A percentile compares a stretch with the other conserved stretches of the same genome.
Conservation (phyloP, 64 coral and sea anemone genomes). For the Actinia tenebrosa region DNA sequence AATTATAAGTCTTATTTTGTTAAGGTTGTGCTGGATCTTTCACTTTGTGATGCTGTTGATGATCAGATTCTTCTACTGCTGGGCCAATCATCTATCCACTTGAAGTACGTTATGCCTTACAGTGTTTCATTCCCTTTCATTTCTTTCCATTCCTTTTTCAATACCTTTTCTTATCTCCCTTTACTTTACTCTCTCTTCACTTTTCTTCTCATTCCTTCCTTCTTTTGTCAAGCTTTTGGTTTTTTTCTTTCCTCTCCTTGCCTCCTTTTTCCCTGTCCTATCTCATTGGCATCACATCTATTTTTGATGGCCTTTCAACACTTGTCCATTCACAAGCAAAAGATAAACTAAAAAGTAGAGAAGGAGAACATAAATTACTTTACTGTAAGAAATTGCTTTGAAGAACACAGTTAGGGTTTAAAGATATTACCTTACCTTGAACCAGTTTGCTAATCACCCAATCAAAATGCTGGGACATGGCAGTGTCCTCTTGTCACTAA, state of each 20-base stretch:
- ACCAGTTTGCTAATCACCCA: background rate
- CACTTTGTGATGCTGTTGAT: slow-evolving; percentile 31
- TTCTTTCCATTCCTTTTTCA: background rate
- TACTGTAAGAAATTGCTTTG: too few species aligned
- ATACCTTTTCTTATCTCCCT: background rate
- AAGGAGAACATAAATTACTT: too few species aligned
- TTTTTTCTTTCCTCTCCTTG: background rate
- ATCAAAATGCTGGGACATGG: too few species aligned
- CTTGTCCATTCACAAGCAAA: background rate
- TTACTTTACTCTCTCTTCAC: background rate
- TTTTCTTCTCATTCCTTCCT: background rate
- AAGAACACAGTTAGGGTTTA: too few species aligned
- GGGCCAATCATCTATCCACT: slow-evolving; percentile 37
- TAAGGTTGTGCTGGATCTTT: slow-evolving; percentile 35
- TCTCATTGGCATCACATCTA: background rate
- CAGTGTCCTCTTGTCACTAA: too few species aligned
- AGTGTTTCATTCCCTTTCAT: background rate
- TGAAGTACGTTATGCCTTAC: slow-evolving; percentile 25
- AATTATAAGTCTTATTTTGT: background rate
- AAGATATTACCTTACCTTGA: too few species aligned
- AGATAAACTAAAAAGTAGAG: background rate
- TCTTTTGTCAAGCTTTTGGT: background rate
- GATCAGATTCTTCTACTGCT: slow-evolving; percentile 22
- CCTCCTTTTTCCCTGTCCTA: background rate
- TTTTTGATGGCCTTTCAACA: background rate